Evolutionary conservation across 2,797 vertebrate genomes (phyloP).

Genomic region (Hypotaenidia okinawae): DNA sequence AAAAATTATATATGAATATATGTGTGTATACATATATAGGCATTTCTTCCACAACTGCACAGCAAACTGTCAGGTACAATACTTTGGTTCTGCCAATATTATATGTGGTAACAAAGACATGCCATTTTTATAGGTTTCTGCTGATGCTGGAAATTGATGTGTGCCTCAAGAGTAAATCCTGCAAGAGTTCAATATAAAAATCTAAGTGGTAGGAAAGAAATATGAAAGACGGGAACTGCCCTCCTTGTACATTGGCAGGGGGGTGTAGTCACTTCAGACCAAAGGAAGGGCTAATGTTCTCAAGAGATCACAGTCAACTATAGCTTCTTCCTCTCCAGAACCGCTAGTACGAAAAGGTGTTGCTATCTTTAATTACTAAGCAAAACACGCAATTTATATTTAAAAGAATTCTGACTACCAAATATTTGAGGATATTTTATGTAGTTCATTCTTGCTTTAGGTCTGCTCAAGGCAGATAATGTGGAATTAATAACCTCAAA

Average conservation of each 20-base stretch:
- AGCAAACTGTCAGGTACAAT: background rate
- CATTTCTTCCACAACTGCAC: background rate
- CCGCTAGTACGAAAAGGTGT: background rate
- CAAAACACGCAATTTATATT: fast-evolving
- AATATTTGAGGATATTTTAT: background rate
- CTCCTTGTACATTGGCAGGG: background rate
- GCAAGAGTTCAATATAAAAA: background rate
- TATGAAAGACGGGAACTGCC: background rate
- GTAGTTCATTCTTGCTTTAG: background rate
- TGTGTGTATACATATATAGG: background rate
- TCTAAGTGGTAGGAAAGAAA: background rate
- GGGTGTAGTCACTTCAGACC: background rate
- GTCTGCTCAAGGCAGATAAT: background rate
- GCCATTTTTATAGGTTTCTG: background rate
- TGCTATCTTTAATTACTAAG: background rate
- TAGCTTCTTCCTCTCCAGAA: background rate
- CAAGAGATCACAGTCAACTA: background rate
- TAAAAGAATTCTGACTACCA: background rate
- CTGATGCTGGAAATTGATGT: background rate
- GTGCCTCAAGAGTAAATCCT: background rate
- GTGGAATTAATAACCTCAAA: background rate
- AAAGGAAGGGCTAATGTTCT: background rate
- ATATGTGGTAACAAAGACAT: background rate
- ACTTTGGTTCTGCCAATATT: background rate
- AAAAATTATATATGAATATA: background rate